Base-by-base conservation (phyloP, 1,140 invertebrate genomes). In the Frieseomelitta varia region DNA sequence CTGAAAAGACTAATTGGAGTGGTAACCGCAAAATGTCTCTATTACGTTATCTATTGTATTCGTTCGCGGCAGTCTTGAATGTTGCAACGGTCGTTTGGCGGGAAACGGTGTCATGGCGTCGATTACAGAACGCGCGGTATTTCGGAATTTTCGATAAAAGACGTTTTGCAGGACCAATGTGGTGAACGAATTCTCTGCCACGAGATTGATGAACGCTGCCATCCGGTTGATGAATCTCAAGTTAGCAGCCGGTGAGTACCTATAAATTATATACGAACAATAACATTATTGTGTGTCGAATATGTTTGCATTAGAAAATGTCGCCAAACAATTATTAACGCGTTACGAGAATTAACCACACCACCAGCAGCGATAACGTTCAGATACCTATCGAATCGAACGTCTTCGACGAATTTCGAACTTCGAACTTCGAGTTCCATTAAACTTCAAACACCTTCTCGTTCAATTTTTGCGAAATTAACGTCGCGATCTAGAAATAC, bases 171-270 rank as follows among this genome's bases (percentile, higher is more conserved):
- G 8, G 39, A 6, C 39, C 39, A 47, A 47, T 47, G 39, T 11
- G 11, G 10, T 2, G 30, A 30, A 30, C 30, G 30, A 30, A 30
- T 61, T 24, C 4, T 24, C 58, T 10, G 10, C n/a, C n/a, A 58
- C 4, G 19, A 21, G n/a, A n/a, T n/a, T n/a, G n/a, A n/a, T n/a
- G n/a, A n/a, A n/a, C n/a, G n/a, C n/a, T 53, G 53, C 30, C 30
- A 63, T 53, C 79, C 74, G 87, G 67, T 47, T 53, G 47, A 81
- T 78, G 85, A 69, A 63, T 53, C 63, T 68, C 63, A 21, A 30
- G 39, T 72, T 58, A 78, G 71, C 72, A 85, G 79, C 78, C 87
- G 86, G 84, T 89, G 77, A 68, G 39, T 80, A 86, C 65, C 73
- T 68, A 51, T 55, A 55, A 39, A 68, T 89, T 81, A 67, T 74